These are phyloP conservation scores for Dasypolia templi DNA, from an alignment of 2,888 invertebrate species.

Conservation along the genomic window DNA sequence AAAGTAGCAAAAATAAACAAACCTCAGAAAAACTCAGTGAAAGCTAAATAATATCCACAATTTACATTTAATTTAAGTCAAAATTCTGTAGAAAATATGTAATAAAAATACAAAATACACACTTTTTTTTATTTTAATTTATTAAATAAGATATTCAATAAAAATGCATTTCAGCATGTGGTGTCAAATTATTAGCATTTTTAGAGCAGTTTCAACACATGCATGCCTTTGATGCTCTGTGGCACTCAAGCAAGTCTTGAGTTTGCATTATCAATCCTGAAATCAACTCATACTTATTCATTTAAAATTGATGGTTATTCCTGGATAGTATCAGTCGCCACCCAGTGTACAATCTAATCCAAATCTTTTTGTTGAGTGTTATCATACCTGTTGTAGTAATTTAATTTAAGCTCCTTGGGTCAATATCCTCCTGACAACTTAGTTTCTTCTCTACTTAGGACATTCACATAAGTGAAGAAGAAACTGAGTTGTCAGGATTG, in stretches of 20 bases:
- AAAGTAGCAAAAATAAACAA: constrained; percentile 39
- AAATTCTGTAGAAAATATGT: constrained; percentile 24
- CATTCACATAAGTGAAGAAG: no score
- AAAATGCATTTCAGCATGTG: not conserved
- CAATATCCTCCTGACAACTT: no score
- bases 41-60: constrained; percentile 25
- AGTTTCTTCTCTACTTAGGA: no score
- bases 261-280: not conserved
- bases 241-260: not conserved
- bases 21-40: constrained; percentile 22
- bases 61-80: constrained; percentile 13
- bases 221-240: not conserved
- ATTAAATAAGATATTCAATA: no score
- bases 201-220: not conserved
- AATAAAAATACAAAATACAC: constrained; percentile 14
- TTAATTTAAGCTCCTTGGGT: no score
- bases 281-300: not conserved
- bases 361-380: no score
- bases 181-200: not conserved
- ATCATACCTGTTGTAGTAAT: no score
- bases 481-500: no score
- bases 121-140: constrained; percentile 9
- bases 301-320: not conserved
- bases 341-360: no score
- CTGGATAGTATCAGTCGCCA: no score